phyloP scores from a whole-genome alignment of 2,888 invertebrate species.

The Eupeodes luniger region DNA sequence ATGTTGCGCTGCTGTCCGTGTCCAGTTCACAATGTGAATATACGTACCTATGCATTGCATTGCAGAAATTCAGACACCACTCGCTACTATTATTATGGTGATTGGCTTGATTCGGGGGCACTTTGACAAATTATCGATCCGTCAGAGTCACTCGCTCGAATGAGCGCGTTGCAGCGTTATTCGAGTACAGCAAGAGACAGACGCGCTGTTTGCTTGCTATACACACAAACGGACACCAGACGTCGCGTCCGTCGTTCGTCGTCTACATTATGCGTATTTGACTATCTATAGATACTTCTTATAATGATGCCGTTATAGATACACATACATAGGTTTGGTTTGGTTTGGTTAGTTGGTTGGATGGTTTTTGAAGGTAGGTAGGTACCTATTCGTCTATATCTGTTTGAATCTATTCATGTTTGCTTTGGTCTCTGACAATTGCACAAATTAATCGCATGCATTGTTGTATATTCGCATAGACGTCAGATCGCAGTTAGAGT shows the following conservation, averaged over 20 bases:
- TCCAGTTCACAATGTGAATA: too few species aligned
- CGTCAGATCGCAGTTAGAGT: background rate
- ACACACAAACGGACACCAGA: slow-evolving; percentile 46
- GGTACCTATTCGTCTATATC: slow-evolving; percentile 25
- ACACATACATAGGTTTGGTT: background rate
- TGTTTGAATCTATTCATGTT: slow-evolving; percentile 56
- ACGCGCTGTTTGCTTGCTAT: background rate
- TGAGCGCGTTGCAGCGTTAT: slow-evolving; percentile 24
- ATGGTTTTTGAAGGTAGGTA: background rate
- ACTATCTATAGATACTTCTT: background rate
- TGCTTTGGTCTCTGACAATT: slow-evolving; percentile 68
- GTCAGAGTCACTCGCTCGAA: slow-evolving; percentile 58
- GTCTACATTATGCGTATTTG: slow-evolving; percentile 44
- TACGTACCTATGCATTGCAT: background rate
- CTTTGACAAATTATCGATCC: slow-evolving; percentile 76
- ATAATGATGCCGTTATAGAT: slow-evolving; percentile 12
- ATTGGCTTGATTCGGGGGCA: slow-evolving; percentile 74
- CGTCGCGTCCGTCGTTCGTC: background rate
- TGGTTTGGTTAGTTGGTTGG: too few species aligned
- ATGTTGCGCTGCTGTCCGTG: slow-evolving; percentile 34
- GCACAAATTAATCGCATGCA: slow-evolving; percentile 74
- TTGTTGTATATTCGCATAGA: slow-evolving; percentile 29
- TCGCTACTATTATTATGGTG: slow-evolving; percentile 69
- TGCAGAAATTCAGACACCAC: slow-evolving; percentile 59
- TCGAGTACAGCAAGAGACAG: background rate